Evolutionary conservation across 64 coral and sea anemone genomes (phyloP), one percentile per base, ranked within the genome.

Genomic region (Montipora capricornis): DNA sequence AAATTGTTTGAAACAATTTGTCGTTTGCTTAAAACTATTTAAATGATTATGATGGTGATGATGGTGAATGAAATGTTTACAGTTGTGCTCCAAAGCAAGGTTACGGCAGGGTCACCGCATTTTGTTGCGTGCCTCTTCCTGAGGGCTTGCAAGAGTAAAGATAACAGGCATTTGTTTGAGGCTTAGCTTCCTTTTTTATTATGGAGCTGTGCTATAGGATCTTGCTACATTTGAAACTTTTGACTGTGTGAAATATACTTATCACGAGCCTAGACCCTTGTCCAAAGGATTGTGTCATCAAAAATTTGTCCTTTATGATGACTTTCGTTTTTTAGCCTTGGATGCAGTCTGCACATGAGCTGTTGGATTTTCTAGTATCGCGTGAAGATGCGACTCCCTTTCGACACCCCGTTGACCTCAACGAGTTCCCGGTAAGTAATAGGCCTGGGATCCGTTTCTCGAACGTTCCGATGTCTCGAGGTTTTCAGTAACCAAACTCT

Each of bases 371-470:
- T 74, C 50, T 99, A 2, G 88, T 94, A 52, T 91, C 95, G 4
- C 91, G 98, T 44, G 95, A 96, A 81, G 97, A 99, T 73, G 97
- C 95, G 10, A 95, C 95, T 52, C 97, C 97, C 2, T 99, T 99
- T 77, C 78, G 89, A 26, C 84, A 90, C 24, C 91, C 95, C 5
- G 98, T 99, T 9, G 90, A 95, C 49, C 75, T 92, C n/a, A 90
- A 77, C 82, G 95, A 96, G 4, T 99, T 96, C 47, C 95, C 98
- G 73, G 98, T 99, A 90, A 49, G 95, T 83, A 59, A 45, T 6
- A 12, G 10, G 4, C 13, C 52, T 53, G 60, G 17, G 20, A 24
- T 71, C 29, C 29, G 29, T 37, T 37, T 37, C 29, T 37, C 29
- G 29, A 37, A 37, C 29, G 29, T 37, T 37, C 29, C 29, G 29